phyloP scores from a whole-genome alignment of 1,140 invertebrate genomes.

The Bacillus rossius region DNA sequence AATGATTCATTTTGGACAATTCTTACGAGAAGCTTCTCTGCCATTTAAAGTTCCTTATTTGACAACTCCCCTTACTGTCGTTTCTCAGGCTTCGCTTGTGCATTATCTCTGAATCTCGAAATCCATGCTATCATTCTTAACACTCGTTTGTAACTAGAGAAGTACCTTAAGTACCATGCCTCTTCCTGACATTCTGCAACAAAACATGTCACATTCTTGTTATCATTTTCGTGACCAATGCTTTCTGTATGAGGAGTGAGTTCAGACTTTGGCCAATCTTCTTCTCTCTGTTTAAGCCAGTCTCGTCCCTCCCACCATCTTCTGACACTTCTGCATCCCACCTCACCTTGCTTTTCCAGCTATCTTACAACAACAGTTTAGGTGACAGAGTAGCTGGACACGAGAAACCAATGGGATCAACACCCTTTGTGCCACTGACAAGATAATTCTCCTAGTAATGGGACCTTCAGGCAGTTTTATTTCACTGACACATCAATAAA shows the following conservation, averaged over 20 bases:
- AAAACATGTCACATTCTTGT: neutral
- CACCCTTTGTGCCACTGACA: slow-evolving; percentile 27
- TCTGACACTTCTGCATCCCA: slow-evolving; percentile 25
- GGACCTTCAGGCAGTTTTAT: neutral
- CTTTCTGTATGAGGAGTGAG: slow-evolving; percentile 19
- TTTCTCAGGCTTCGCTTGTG: neutral
- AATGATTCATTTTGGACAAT: slow-evolving; percentile 12
- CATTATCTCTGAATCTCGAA: slow-evolving; percentile 27
- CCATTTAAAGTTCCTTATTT: slow-evolving; percentile 5
- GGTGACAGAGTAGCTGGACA: slow-evolving; percentile 27
- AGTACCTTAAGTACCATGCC: slow-evolving; percentile 12
- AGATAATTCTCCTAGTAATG: slow-evolving; percentile 21
- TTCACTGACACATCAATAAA: slow-evolving; percentile 7
- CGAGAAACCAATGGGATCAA: slow-evolving; percentile 36
- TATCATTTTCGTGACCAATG: slow-evolving; percentile 1
- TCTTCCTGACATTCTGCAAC: neutral
- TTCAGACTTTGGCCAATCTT: slow-evolving; percentile 28
- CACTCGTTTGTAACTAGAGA: slow-evolving; percentile 26
- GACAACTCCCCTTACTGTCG: slow-evolving; percentile 6
- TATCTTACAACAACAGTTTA: slow-evolving; percentile 29
- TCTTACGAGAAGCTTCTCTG: slow-evolving; percentile 2
- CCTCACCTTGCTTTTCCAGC: slow-evolving; percentile 21
- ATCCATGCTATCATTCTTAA: slow-evolving; percentile 29
- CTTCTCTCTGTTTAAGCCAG: slow-evolving; percentile 26
- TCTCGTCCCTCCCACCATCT: slow-evolving; percentile 39